phyloP scores from a whole-genome alignment of 2,888 invertebrate species.

The Lampropteryx suffumata region DNA sequence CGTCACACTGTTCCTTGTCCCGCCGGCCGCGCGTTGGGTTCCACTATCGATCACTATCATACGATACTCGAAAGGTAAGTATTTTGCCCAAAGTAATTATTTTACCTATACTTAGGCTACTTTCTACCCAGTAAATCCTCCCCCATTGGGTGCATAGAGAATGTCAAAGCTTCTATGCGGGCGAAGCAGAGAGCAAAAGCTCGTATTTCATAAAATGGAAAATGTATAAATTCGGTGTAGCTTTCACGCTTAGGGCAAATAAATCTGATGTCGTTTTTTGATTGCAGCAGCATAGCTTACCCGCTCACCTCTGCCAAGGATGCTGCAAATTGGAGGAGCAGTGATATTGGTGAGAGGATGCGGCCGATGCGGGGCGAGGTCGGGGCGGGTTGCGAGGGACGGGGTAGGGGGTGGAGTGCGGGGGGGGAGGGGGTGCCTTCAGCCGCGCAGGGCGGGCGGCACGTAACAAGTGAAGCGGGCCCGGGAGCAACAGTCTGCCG shows the following conservation, averaged over 20 bases:
- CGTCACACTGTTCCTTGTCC: constrained; percentile 36
- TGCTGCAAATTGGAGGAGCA: constrained; percentile 72
- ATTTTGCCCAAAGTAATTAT: too few species aligned
- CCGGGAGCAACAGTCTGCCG: constrained; percentile 83
- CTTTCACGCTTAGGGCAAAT: too few species aligned
- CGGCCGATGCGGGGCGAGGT: constrained; percentile 61
- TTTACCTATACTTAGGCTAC: too few species aligned
- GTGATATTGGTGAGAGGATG: constrained; percentile 69
- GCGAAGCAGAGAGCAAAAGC: too few species aligned
- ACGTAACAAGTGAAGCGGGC: constrained; percentile 82
- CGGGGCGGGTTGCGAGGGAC: constrained; percentile 63
- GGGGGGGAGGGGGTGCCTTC: constrained; percentile 50
- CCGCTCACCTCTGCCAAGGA: constrained; percentile 61
- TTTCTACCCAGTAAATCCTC: too few species aligned
- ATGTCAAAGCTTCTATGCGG: too few species aligned
- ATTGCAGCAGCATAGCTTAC: constrained; percentile 29
- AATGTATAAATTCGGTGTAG: too few species aligned
- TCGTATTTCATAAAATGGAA: too few species aligned
- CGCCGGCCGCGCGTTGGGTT: too few species aligned
- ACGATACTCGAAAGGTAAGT: constrained; percentile 6
- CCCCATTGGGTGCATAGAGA: too few species aligned
- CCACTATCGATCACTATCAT: constrained; percentile 34
- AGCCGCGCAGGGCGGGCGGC: constrained; percentile 68
- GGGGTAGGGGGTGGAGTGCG: constrained; percentile 50
- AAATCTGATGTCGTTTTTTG: constrained; percentile 36